Base-by-base conservation (phyloP, 2,113 vertebrate species). In the Balaenoptera acutorostrata region DNA sequence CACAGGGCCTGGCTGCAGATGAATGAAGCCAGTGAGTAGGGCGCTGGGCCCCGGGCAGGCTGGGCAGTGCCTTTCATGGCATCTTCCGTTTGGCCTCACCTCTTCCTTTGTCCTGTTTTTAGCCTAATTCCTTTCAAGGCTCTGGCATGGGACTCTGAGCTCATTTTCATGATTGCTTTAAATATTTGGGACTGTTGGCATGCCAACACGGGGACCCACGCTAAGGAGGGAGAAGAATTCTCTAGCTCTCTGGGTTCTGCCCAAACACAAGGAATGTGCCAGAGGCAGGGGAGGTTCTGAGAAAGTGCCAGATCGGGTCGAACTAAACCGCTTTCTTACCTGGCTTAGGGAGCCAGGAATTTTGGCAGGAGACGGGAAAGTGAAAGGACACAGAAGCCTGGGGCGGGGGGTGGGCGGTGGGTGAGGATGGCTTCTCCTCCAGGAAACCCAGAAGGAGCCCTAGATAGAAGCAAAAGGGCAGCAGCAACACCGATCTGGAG, bases 151-250 rank as follows among this genome's bases (percentile, higher is more conserved):
- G 92, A 72, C 87, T 95, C 90, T 90, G 97, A 97, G 85, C 97
- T 98, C 97, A 97, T 97, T 98, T 97, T 98, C 96, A 97, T 97
- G 98, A 98, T 98, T 97, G 95, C 97, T 98, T 98, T 98, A 98
- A 98, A 98, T 98, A 98, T 98, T 98, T 98, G 97, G 97, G 90
- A 81, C 98, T 98, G 98, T 98, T 97, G 98, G 98, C 97, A 98
- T 98, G 98, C 97, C 98, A 97, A 98, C 98, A 97, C 8, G 11
- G 92, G 90, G 96, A 97, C 97, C 95, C 98, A 97, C 59, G 36
- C 97, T 97, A 97, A 97, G 97, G 93, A 97, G 92, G 87, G 96
- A 95, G 95, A 98, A 89, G 96, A 97, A 98, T 98, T 96, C 96
- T 97, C 89, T 17, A 71, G 80, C 69, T 90, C 90, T 82, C 82